Percentiles rank a stretch among this genome's conserved stretches.
Evolutionary conservation across 1,140 invertebrate genomes (phyloP).

Genomic region (Acromyrmex charruanus): DNA sequence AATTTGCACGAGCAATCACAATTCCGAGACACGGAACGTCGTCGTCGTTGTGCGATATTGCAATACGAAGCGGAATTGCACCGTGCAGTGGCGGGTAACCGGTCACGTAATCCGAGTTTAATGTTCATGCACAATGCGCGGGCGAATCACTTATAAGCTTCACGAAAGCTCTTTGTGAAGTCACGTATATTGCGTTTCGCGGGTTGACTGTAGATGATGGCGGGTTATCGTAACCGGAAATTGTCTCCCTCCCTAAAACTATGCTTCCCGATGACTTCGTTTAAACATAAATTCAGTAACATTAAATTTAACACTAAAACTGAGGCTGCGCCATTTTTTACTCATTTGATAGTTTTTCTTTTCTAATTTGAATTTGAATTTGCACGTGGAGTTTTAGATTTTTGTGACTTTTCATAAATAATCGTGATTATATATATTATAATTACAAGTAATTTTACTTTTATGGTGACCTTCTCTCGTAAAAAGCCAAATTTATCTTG

Average conservation of each 20-base stretch:
- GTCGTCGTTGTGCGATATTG: constrained; percentile 6
- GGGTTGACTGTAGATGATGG: constrained; percentile 16
- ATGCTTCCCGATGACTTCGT: background rate
- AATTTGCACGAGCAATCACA: constrained; percentile 9
- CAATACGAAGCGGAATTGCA: constrained; percentile 18
- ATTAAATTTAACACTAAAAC: too few relatives aligned
- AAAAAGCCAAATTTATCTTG: too few relatives aligned
- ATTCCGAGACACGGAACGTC: background rate
- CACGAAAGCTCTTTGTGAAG: constrained; percentile 56
- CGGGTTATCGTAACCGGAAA: constrained; percentile 55
- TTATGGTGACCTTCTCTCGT: too few relatives aligned
- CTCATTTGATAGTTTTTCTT: too few relatives aligned
- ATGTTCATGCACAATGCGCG: constrained; percentile 53
- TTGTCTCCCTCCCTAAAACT: constrained; percentile 33
- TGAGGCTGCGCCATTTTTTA: too few relatives aligned
- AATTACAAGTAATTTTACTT: too few relatives aligned
- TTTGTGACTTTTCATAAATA: too few relatives aligned
- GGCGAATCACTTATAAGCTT: constrained; percentile 49
- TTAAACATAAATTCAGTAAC: constrained; percentile 16
- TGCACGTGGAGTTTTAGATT: too few relatives aligned
- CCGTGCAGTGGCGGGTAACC: background rate
- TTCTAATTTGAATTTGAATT: too few relatives aligned
- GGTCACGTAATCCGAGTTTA: constrained; percentile 52
- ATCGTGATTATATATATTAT: too few relatives aligned
- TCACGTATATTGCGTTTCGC: constrained; percentile 51